A percentile compares a stretch with the other conserved stretches of the same genome.
These are phyloP conservation scores for Melanotaenia maccullochi DNA, from an alignment of 2,797 vertebrate species.

Conservation along the genomic window DNA sequence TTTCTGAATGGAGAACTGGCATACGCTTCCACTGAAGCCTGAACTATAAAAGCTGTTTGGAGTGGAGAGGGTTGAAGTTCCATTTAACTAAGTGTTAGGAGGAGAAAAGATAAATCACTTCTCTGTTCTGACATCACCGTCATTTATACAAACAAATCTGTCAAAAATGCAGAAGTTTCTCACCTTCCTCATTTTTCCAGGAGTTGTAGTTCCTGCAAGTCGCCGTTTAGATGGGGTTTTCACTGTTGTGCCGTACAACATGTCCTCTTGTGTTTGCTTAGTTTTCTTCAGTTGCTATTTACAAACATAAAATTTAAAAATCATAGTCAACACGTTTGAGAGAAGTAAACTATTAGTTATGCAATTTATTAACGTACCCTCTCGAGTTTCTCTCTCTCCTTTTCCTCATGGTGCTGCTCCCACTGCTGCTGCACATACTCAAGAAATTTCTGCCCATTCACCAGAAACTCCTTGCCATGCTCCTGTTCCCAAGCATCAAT, in stretches of 20 bases:
- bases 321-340: neutral
- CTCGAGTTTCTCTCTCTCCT: constrained; percentile 91
- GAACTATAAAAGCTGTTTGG: constrained; percentile 86
- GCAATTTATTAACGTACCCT: constrained; percentile 81
- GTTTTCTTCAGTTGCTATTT: constrained; percentile 92
- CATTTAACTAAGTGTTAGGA: constrained; percentile 80
- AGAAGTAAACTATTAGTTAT: neutral
- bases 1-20: constrained; percentile 81
- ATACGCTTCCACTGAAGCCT: constrained; percentile 75
- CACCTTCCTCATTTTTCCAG: constrained; percentile 91
- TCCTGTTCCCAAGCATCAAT: constrained; percentile 88
- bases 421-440: constrained; percentile 90
- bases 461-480: constrained; percentile 81
- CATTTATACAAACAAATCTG: neutral
- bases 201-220: constrained; percentile 73
- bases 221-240: constrained; percentile 87
- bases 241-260: constrained; percentile 87
- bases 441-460: constrained; percentile 89
- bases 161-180: neutral
- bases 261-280: constrained; percentile 89
- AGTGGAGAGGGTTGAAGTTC: constrained; percentile 78
- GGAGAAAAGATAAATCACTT: neutral
- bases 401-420: constrained; percentile 86
- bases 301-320: neutral
- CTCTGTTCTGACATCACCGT: neutral